Conservation (phyloP, 1,140 invertebrate genomes). For the Hermetia illucens region DNA sequence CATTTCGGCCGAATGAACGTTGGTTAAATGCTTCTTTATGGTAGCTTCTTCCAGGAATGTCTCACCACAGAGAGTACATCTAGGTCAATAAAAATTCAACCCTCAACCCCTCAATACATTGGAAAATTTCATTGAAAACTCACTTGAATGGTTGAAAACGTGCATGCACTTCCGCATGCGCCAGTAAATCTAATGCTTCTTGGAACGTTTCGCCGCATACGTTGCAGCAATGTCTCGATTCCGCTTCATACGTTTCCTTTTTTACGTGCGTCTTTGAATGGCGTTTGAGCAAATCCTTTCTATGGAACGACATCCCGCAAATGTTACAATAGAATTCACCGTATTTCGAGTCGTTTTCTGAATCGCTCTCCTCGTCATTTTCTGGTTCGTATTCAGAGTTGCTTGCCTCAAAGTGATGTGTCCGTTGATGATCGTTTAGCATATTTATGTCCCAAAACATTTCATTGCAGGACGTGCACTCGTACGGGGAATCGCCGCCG, state of each 20-base stretch:
- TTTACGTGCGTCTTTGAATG: slow-evolving; percentile 42
- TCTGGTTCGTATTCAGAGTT: slow-evolving; percentile 29
- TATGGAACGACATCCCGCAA: slow-evolving; percentile 59
- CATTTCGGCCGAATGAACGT: slow-evolving; percentile 21
- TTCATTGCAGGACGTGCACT: slow-evolving; percentile 60
- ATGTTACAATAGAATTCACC: slow-evolving; percentile 60
- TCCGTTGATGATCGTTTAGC: slow-evolving; percentile 47
- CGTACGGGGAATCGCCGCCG: slow-evolving; percentile 57
- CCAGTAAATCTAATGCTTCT: slow-evolving; percentile 55
- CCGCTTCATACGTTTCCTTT: slow-evolving; percentile 15
- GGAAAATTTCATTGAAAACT: slow-evolving; percentile 6
- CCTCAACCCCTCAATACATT: neutral
- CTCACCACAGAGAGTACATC: slow-evolving; percentile 26
- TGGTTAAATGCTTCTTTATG: slow-evolving; percentile 23
- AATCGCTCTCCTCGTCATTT: slow-evolving; percentile 37
- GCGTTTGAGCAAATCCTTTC: slow-evolving; percentile 53
- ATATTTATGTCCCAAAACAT: slow-evolving; percentile 60
- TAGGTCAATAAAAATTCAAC: slow-evolving; percentile 8
- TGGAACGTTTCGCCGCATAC: slow-evolving; percentile 61
- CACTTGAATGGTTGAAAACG: slow-evolving; percentile 39
- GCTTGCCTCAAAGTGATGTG: slow-evolving; percentile 35
- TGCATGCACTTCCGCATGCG: slow-evolving; percentile 58
- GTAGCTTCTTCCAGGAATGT: slow-evolving; percentile 25
- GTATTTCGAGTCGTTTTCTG: slow-evolving; percentile 45
- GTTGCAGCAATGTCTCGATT: slow-evolving; percentile 40